Base-by-base conservation (phyloP, 2,797 vertebrate genomes). In the Gymnoscopelus microlampas region DNA sequence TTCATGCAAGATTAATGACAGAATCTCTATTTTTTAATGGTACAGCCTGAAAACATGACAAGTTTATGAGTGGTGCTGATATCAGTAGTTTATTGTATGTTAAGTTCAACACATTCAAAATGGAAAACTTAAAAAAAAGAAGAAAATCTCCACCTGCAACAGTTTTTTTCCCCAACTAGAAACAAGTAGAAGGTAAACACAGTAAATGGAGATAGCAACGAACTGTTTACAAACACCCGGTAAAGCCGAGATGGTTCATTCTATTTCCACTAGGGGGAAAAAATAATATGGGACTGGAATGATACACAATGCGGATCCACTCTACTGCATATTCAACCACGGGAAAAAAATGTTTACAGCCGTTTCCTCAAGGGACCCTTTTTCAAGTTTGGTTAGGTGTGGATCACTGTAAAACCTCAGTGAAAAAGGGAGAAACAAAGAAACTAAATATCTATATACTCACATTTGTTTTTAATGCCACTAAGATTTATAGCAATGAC, bases 71-170 rank as follows among this genome's bases (percentile, higher is more conserved):
- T 92, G 91, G 93, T 95, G 95, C 94, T 96, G 94, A 97, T 95
- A 97, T 97, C 96, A 97, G 96, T 97, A 97, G 95, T 98, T 98
- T 98, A 97, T 98, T 93, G 94, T 96, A 95, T 95, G 95, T 95
- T 96, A 95, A 95, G 92, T 95, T 94, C 94, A 96, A 97, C 95
- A 98, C 96, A 97, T 96, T 96, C 94, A 96, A 95, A 95, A 95
- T 94, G 93, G 91, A 94, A 95, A 96, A 86, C 81, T 66, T 44
- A 57, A 44, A 6, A 70, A 60, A 74, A 73, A 91, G 19, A 35
- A 83, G 86, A 86, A 84, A 87, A 92, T 95, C 92, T 93, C 93
- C 95, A 97, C 91, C 94, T 95, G 95, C 94, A 96, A 95, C 93
- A 88, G 62, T 82, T 87, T 83, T 89, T 91, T 68, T 7, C 39